Percentiles rank a stretch among this genome's conserved stretches.
These are phyloP conservation scores for Trypoxylus dichotomus DNA, from an alignment of 1,140 invertebrate species.

Conservation along the genomic window DNA sequence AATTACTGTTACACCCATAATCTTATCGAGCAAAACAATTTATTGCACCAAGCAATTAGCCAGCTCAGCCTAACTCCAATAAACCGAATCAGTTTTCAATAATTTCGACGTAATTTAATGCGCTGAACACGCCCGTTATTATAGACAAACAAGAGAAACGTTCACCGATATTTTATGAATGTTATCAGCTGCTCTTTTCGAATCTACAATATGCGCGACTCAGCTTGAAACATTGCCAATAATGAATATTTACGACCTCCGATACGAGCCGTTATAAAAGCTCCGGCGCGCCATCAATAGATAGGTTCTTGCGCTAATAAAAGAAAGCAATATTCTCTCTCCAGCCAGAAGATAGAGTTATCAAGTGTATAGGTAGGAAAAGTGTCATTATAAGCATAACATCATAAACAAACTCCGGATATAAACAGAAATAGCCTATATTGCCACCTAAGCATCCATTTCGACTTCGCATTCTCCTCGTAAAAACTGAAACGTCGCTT, in stretches of 20 bases:
- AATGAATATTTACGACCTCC: slow-evolving; percentile 26
- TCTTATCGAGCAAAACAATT: too few relatives aligned
- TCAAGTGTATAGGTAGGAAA: slow-evolving; percentile 1
- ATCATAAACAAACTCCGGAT: slow-evolving; percentile 22
- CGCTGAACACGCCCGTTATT: not conserved
- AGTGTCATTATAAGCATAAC: slow-evolving; percentile 4
- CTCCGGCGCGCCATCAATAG: not conserved
- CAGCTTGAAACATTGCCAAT: slow-evolving; percentile 1
- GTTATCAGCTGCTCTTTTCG: not conserved
- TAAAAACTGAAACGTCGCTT: slow-evolving; percentile 26
- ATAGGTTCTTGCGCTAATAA: slow-evolving; percentile 9
- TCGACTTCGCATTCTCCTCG: not conserved
- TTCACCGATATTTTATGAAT: not conserved
- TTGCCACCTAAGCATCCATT: slow-evolving; percentile 26
- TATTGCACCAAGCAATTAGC: too few relatives aligned
- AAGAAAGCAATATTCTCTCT: slow-evolving; percentile 17
- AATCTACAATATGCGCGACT: not conserved
- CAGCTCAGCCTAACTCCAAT: not conserved
- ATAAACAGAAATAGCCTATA: slow-evolving; percentile 27
- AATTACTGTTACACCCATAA: too few relatives aligned
- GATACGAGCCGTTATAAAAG: slow-evolving; percentile 18
- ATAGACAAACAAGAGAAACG: not conserved
- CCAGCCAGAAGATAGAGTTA: not conserved
- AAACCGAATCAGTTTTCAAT: not conserved
- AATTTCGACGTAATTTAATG: not conserved